phyloP scores from a whole-genome alignment of 2,113 vertebrate genomes.

The Raphicerus campestris region DNA sequence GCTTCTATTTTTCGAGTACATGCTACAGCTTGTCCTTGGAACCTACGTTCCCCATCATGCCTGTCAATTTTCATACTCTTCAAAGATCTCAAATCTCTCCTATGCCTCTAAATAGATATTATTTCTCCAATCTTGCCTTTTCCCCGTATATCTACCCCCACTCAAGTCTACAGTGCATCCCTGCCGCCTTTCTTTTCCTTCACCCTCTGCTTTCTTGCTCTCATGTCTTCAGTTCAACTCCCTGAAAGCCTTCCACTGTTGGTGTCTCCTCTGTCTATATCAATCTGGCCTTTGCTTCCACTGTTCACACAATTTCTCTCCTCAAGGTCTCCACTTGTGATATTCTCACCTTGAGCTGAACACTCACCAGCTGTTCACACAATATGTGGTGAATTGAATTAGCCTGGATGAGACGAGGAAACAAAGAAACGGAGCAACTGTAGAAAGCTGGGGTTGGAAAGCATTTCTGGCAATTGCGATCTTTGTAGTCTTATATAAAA shows the following conservation, averaged over 20 bases:
- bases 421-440: not conserved
- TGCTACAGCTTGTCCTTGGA: not conserved
- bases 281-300: not conserved
- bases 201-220: not conserved
- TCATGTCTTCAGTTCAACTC: not conserved
- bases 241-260: not conserved
- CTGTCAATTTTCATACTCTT: not conserved
- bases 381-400: not conserved
- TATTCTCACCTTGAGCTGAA: not conserved
- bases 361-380: not conserved
- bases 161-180: no score
- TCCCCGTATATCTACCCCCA: fast-evolving
- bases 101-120: not conserved
- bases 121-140: not conserved
- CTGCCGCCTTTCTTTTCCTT: not conserved
- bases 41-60: not conserved
- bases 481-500: not conserved
- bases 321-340: not conserved
- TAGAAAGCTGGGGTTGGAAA: not conserved
- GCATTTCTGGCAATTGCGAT: not conserved
- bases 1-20: not conserved
- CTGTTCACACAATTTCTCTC: not conserved
- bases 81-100: not conserved
- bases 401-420: not conserved
- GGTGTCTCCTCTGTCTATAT: not conserved